phyloP scores from a whole-genome alignment of 2,797 vertebrate species.

The Aplochiton taeniatus region DNA sequence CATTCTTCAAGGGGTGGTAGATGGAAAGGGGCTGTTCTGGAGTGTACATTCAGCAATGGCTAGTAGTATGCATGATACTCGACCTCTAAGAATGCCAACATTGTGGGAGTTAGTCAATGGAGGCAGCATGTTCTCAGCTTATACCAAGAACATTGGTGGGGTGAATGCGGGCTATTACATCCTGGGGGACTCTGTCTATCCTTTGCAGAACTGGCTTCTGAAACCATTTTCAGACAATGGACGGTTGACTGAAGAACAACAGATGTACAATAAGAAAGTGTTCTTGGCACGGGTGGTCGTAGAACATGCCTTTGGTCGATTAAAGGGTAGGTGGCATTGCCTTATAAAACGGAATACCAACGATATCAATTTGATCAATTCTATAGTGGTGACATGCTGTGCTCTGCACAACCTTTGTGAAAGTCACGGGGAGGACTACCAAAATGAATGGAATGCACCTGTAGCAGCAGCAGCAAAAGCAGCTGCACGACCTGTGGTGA shows the following conservation, averaged over 20 bases:
- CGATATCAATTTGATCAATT: constrained; percentile 36
- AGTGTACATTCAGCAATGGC: neutral
- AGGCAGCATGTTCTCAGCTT: constrained; percentile 26
- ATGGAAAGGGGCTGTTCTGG: constrained; percentile 3
- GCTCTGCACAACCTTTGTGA: constrained; percentile 42
- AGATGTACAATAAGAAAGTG: constrained; percentile 27
- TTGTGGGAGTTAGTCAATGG: constrained; percentile 22
- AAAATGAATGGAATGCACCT: constrained; percentile 12
- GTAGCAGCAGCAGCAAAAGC: constrained; percentile 10
- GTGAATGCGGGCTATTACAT: constrained; percentile 35
- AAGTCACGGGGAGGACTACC: constrained; percentile 21
- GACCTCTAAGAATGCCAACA: constrained; percentile 18
- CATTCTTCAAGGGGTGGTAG: neutral
- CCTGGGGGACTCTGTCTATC: constrained; percentile 40
- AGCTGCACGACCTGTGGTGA: too few relatives aligned
- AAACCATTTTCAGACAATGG: constrained; percentile 33
- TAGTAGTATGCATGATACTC: constrained; percentile 37
- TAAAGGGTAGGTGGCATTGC: constrained; percentile 44
- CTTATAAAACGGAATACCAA: constrained; percentile 47
- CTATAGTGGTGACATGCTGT: constrained; percentile 36
- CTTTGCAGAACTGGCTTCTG: constrained; percentile 44
- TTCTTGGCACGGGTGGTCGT: constrained; percentile 8
- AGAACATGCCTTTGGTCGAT: constrained; percentile 32
- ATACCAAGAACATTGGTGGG: neutral
- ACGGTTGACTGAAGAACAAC: constrained; percentile 9